A percentile compares a stretch with the other conserved stretches of the same genome.
Conservation (phyloP, 2,888 invertebrate genomes). For the Leucophora obtusa region DNA sequence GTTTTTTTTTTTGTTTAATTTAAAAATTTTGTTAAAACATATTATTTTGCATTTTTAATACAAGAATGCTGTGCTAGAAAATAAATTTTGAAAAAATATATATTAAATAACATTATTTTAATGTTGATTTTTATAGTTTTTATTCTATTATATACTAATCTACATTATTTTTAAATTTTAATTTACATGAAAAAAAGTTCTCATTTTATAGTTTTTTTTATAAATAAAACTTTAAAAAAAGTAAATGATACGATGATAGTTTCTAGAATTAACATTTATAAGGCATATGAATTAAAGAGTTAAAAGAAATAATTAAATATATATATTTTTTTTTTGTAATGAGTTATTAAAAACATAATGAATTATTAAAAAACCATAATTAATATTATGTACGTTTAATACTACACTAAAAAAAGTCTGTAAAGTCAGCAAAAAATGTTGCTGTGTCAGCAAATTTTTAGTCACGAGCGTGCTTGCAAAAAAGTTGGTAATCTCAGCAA, state of each 20-base stretch:
- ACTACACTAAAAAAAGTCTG: too few species aligned
- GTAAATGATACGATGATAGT: slow-evolving; percentile 28
- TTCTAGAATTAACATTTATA: slow-evolving; percentile 49
- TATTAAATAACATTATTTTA: slow-evolving; percentile 17
- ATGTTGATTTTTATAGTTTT: not conserved
- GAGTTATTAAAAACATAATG: not conserved
- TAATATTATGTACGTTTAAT: not conserved
- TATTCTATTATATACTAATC: slow-evolving; percentile 7
- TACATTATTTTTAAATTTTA: slow-evolving; percentile 10
- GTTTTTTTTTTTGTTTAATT: slow-evolving; percentile 14
- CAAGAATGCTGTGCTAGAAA: slow-evolving; percentile 18
- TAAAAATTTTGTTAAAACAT: slow-evolving; percentile 16
- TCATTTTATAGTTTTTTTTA: slow-evolving; percentile 2
- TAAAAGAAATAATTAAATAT: slow-evolving; percentile 34
- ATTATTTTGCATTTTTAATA: slow-evolving; percentile 29
- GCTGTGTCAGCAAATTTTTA: too few species aligned
- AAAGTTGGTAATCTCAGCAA: too few species aligned
- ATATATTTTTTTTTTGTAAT: slow-evolving; percentile 11
- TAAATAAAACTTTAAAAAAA: slow-evolving; percentile 45
- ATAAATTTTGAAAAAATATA: slow-evolving; percentile 8
- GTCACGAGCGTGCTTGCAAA: too few species aligned
- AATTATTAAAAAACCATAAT: too few species aligned
- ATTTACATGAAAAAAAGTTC: slow-evolving; percentile 32
- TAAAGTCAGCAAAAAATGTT: too few species aligned
- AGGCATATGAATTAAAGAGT: slow-evolving; percentile 52